Evolutionary conservation across 1,140 invertebrate genomes (phyloP), one percentile per base, ranked within the genome.

Genomic region (Teleopsis dalmanni): DNA sequence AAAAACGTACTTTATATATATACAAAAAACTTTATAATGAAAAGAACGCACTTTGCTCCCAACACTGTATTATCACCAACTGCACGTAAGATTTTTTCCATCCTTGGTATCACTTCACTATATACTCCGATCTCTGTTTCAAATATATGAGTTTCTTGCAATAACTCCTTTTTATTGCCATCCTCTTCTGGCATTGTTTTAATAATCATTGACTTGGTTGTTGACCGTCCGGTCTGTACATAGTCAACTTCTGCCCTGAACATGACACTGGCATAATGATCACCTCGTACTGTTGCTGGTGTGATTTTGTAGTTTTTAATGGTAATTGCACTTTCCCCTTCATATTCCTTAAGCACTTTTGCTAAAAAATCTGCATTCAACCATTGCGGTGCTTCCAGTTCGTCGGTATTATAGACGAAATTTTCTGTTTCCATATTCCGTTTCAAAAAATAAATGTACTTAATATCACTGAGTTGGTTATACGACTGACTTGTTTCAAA

Each of bases 191-290:
- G 38, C 23, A 47, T 27, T 26, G 38, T 47, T 41, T 52, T 52
- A 9, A 52, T 35, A 37, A 52, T 52, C 45, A 52, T 36, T 27
- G 16, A 47, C 37, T 47, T 41, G 2, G 21, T 13, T 13, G 40
- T 40, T 2, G n/a, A 11, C 16, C n/a, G 16, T 1, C 25, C 42
- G 22, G 21, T 18, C 13, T 35, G 46, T 21, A 26, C 22, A 29
- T 57, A 61, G 7, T 56, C 26, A 2, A 54, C 33, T 0, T 3
- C 19, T 4, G 37, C 49, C 13, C 56, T 49, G 21, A 48, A 54
- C 56, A 59, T 57, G 3, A 54, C 21, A 34, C 57, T 58, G 0
- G 54, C 52, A 48, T 54, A 58, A 18, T 58, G 54, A 43, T 59
- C 57, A n/a, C 52, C 56, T 13, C 52, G 54, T 8, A 31, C 16